Evolutionary conservation across 2,888 invertebrate genomes (phyloP), one percentile per base, ranked within the genome.

Genomic region (Drosophila seclusa): DNA sequence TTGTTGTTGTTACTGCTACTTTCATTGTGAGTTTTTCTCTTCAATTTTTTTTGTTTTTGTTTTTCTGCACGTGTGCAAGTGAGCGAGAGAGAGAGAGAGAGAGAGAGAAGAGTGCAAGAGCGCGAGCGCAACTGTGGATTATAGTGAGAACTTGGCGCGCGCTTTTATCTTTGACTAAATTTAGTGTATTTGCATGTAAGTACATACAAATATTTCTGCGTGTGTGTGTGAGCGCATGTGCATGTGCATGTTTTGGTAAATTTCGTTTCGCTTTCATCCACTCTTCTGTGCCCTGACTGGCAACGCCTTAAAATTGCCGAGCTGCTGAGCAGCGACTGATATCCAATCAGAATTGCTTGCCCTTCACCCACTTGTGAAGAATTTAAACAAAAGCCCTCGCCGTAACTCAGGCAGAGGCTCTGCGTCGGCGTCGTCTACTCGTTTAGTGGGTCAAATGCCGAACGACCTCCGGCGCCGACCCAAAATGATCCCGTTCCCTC

Each of bases 331-430:
- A 58, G 13, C 42, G 7, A 29, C 32, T 24, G 13, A 42, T 59
- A 38, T 52, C 64, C 67, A 78, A 71, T 75, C 59, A 71, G 64
- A 71, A 71, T 62, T 61, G 68, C 84, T 60, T 61, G 77, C 83
- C 87, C 87, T 86, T 86, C 79, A 83, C 87, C 83, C 84, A 80
- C 67, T 83, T 70, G 49, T 50, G 45, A 65, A 70, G 63, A 71
- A 77, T 75, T 85, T 71, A 70, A 72, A 70, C 68, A 58, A 58
- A 63, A 38, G 49, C 64, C 27, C 21, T 36, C 31, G 54, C 27
- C 16, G 21, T 42, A 29, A 57, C 42, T 52, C 36, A 13, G 61
- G 27, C 29, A 36, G 34, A 59, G 45, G 24, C 53, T 40, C 24
- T 27, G 31, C 21, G 31, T 21, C 7, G 48, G n/a, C 53, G 32